Evolutionary conservation across 1,140 invertebrate species (phyloP).

Genomic region (Halesus radiatus): DNA sequence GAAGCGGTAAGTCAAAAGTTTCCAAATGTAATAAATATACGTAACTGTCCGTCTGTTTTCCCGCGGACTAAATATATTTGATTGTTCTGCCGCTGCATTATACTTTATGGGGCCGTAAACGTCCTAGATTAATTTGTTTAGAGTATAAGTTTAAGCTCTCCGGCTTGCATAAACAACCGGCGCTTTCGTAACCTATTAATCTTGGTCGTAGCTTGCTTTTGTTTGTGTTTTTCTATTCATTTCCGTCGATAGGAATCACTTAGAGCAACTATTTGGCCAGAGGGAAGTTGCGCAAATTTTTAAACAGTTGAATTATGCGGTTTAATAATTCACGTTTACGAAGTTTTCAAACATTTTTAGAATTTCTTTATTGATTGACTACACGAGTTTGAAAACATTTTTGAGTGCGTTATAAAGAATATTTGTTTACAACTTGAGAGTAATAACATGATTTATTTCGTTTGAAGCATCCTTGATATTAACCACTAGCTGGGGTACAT

Average conservation of each 20-base stretch:
- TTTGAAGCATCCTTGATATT: too few species aligned
- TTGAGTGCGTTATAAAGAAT: too few species aligned
- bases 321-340: background rate
- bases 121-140: slow-evolving; percentile 27
- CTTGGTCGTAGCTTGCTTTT: background rate
- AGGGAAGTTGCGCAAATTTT: background rate
- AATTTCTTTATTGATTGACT: background rate
- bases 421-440: too few species aligned
- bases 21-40: slow-evolving; percentile 8
- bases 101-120: slow-evolving; percentile 24
- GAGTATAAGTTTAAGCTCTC: slow-evolving; percentile 33
- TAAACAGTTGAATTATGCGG: background rate
- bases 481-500: too few species aligned
- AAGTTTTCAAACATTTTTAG: background rate
- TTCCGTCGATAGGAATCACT: background rate
- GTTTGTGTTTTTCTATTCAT: slow-evolving; percentile 10
- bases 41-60: background rate
- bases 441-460: too few species aligned
- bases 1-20: slow-evolving; percentile 19
- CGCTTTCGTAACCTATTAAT: slow-evolving; percentile 32
- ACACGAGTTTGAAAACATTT: too few species aligned
- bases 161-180: slow-evolving; percentile 28
- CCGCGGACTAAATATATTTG: slow-evolving; percentile 2
- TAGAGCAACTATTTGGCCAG: background rate
- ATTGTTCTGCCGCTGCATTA: background rate